Evolutionary conservation across 2,113 vertebrate species (phyloP).

Genomic region (Tautogolabrus adspersus): DNA sequence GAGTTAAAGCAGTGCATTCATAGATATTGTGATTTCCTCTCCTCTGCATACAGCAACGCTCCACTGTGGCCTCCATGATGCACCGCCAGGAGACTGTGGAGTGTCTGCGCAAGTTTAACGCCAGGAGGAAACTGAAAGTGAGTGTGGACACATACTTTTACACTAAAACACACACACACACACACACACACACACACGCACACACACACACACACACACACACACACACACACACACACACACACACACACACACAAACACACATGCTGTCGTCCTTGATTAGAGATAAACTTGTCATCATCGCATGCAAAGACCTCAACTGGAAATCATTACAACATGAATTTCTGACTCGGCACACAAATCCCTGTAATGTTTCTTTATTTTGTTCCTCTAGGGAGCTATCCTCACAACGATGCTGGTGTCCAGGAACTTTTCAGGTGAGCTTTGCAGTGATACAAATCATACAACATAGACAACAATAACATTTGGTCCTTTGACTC

Average conservation of each 20-base stretch:
- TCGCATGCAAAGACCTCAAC: no score
- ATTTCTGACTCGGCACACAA: not conserved
- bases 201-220: not conserved
- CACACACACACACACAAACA: no score
- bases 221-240: not conserved
- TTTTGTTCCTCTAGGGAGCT: constrained; percentile 88
- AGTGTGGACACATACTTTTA: constrained; percentile 17
- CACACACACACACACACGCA: no score
- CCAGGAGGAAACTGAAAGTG: constrained; percentile 97
- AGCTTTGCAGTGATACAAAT: constrained; percentile 38
- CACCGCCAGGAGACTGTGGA: constrained; percentile 99
- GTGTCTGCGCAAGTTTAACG: constrained; percentile 98
- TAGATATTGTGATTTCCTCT: not conserved
- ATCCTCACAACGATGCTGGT: constrained; percentile 99
- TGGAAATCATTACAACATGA: no score
- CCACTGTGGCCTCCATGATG: constrained; percentile 99
- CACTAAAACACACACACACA: not conserved
- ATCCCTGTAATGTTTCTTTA: not conserved
- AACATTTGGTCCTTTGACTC: not conserved
- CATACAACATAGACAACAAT: not conserved
- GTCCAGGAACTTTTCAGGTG: constrained; percentile 99
- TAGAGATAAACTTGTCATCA: no score
- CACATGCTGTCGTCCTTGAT: no score
- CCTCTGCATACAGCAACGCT: constrained; percentile 90
- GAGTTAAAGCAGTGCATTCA: not conserved